Percentiles rank a stretch among this genome's conserved stretches.
Conservation (phyloP, 37 sponge, comb jelly and placozoan species). For the Oopsacas minuta region DNA sequence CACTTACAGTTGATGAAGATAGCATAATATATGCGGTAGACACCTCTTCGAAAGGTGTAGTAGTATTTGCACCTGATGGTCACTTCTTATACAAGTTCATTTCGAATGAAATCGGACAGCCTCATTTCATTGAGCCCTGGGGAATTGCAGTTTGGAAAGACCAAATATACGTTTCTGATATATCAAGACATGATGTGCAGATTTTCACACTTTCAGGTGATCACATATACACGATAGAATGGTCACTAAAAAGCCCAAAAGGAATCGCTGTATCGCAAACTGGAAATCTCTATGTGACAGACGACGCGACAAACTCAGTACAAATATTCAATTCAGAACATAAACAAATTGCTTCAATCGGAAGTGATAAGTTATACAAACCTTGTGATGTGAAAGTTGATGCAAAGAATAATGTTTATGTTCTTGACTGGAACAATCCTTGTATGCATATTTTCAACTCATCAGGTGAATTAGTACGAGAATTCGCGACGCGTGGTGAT, state of each 20-base stretch:
- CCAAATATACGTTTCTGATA: not conserved
- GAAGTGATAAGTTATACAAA: constrained; percentile 8
- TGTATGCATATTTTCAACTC: constrained; percentile 6
- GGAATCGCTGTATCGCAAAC: not conserved
- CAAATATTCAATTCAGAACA: not conserved
- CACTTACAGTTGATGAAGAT: not conserved
- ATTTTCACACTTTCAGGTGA: constrained; percentile 7
- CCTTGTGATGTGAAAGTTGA: not conserved
- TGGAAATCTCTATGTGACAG: constrained; percentile 5
- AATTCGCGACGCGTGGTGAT: constrained; percentile 15
- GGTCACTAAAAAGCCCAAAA: not conserved
- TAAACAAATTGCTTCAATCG: not conserved
- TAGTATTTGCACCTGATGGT: constrained; percentile 14
- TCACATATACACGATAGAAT: not conserved
- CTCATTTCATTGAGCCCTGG: not conserved
- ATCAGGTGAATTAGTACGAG: not conserved
- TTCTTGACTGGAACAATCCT: not conserved
- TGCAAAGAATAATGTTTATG: not conserved
- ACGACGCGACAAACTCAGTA: not conserved
- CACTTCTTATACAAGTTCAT: not conserved
- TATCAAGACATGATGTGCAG: not conserved
- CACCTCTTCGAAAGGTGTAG: not conserved
- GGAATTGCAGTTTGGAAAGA: constrained; percentile 10
- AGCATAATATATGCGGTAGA: not conserved
- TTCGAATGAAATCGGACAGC: constrained; percentile 14